Evolutionary conservation across 2,113 vertebrate species (phyloP), one percentile per base, ranked within the genome.

Genomic region (Beaufortia kweichowensis): DNA sequence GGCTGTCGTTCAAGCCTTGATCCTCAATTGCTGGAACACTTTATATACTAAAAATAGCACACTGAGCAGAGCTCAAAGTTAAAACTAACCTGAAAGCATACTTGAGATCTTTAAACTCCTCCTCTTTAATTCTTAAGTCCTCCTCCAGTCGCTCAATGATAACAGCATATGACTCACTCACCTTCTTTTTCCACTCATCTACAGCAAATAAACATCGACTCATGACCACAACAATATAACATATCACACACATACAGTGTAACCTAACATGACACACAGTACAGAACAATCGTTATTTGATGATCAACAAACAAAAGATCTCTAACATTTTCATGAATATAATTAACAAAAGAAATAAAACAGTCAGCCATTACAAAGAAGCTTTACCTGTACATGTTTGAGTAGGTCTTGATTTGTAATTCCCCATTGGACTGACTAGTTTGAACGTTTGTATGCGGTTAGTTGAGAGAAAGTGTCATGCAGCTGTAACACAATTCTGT

Each of bases 171-270:
- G 96, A 95, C 87, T 99, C 96, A 11, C 91, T 92, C 63, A 98
- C 94, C 80, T 98, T 98, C 91, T 98, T 99, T 92, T 98, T 98
- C 97, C 96, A 98, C 78, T 98, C 96, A 87, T 98, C 96, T 98
- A 80, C 65, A 81, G 39, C 60, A 31, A 46, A 14, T 11, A 73
- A 78, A 43, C 62, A 48, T n/a, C 1, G 39, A 69, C 6, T 55
- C 48, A 56, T 5, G 48, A 56, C 50, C 29, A 59, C 50, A 59
- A 24, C n/a, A 64, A 6, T 21, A 35, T n/a, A 2, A 39, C 24
- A 56, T 2, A 17, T 2, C 19, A 35, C 17, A 41, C 17, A 66
- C 23, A 28, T 23, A 67, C 24, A 28, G 62, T 24, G 14, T 15
- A 33, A 15, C 31, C 24, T 15, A 67, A 29, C 29, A 29, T 68